A percentile compares a stretch with the other conserved stretches of the same genome.
Evolutionary conservation across 2,797 vertebrate genomes (phyloP).

Genomic region (Sebastes melanostomus): DNA sequence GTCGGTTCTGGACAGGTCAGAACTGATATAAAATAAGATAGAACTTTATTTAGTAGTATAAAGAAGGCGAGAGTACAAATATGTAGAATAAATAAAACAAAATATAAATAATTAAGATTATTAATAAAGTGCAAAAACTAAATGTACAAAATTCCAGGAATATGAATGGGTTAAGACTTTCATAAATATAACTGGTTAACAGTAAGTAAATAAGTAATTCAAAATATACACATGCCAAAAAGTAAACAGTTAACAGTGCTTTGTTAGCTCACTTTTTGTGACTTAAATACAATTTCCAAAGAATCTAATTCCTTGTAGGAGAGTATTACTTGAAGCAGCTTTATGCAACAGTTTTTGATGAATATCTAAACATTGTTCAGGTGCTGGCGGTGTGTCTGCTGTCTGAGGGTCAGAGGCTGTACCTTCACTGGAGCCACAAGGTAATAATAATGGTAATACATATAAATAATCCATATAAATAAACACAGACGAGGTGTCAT

Average conservation of each 20-base stretch:
- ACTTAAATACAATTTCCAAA: neutral
- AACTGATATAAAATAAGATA: neutral
- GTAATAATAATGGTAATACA: conserved; percentile 64
- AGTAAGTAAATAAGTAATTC: neutral
- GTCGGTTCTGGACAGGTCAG: neutral
- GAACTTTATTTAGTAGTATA: neutral
- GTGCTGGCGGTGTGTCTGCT: conserved; percentile 88
- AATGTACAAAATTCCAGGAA: neutral
- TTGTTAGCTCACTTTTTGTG: neutral
- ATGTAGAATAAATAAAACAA: neutral
- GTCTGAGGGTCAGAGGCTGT: conserved; percentile 87
- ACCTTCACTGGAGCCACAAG: conserved; percentile 93
- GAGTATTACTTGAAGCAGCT: neutral
- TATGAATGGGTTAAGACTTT: neutral
- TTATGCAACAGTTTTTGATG: neutral
- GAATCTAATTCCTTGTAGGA: neutral
- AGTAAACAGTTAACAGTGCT: neutral
- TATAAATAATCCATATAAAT: neutral
- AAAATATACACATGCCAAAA: neutral
- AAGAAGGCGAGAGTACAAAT: neutral
- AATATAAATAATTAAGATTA: neutral
- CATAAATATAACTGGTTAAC: neutral
- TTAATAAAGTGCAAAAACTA: neutral
- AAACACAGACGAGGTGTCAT: neutral
- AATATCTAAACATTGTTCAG: conserved; percentile 73